Conservation (phyloP, 1,140 invertebrate species). For the Belonocnema kinseyi region DNA sequence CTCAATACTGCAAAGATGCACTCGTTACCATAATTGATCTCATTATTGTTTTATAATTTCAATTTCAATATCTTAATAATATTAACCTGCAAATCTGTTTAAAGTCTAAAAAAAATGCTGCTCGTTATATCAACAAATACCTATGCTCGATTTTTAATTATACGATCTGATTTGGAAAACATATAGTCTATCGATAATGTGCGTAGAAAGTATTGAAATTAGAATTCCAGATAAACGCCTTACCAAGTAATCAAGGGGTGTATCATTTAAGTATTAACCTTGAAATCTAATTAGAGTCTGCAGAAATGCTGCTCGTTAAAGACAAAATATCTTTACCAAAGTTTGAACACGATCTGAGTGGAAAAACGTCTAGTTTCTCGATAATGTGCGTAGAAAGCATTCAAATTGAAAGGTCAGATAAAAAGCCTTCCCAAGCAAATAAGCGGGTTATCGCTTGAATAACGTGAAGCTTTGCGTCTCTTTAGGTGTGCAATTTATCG, state of each 20-base stretch:
- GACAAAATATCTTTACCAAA: neutral
- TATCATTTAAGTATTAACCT: neutral
- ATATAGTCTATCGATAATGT: neutral
- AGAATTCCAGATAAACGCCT: constrained; percentile 5
- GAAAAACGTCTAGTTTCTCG: neutral
- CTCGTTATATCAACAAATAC: neutral
- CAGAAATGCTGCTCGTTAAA: neutral
- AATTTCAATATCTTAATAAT: too few species aligned
- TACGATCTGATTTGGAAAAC: neutral
- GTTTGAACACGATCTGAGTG: neutral
- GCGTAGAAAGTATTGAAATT: constrained; percentile 19
- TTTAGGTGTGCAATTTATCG: constrained; percentile 19
- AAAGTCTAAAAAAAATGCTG: too few species aligned
- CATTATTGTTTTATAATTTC: too few species aligned
- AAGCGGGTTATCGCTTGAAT: constrained; percentile 23
- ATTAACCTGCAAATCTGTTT: too few species aligned
- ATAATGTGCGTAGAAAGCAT: constrained; percentile 25
- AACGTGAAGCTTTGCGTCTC: constrained; percentile 4
- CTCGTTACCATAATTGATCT: too few species aligned
- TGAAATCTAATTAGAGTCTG: too few species aligned
- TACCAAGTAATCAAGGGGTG: neutral
- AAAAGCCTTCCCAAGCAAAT: constrained; percentile 12
- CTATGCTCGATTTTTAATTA: neutral
- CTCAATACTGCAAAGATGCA: too few species aligned
- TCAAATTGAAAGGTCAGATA: constrained; percentile 27